Evolutionary conservation across 2,888 invertebrate species (phyloP), one percentile per base, ranked within the genome.

Genomic region (Anthrax anthrax): DNA sequence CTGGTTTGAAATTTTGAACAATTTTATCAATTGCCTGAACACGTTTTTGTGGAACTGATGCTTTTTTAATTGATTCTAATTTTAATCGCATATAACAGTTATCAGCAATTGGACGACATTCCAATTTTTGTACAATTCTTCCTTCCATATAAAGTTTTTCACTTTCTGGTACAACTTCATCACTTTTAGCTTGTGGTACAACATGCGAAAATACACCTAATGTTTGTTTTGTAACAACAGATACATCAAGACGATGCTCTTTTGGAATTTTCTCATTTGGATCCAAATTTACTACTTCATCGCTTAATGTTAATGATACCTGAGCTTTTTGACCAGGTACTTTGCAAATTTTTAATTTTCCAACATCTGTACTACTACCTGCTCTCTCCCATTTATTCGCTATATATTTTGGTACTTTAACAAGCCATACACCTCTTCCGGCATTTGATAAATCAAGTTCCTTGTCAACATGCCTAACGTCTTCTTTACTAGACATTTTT

Each of bases 401-500:
- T 56, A 96, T 83, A 66, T 96, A 96, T 71, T 96, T 96, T 1
- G 96, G 96, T 12, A 85, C 84, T 71, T 96, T 96, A 0, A 96
- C 96, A 9, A 96, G 75, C 96, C 96, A 96, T 13, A 96, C 90
- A 49, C 94, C 94, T 58, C 94, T 76, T 17, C 84, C 83, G 17
- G 89, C 84, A 64, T 91, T 89, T 17, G 86, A 83, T 44, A 91
- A 73, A 71, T 95, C 94, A 52, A 95, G 72, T 65, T 87, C 86
- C 53, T 81, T 77, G 60, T 86, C 86, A 43, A 79, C 74, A 54
- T 83, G 81, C 42, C 60, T 61, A 3, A 53, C 50, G n/a, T 63
- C 61, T 10, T 65, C 67, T 38, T 67, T 65, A 38, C 65, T 67
- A 5, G 66, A 66, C 67, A 67, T 67, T 42, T 37, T 43, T 41